Evolutionary conservation across 2,888 invertebrate species (phyloP).

Genomic region (Erebia epiphron): DNA sequence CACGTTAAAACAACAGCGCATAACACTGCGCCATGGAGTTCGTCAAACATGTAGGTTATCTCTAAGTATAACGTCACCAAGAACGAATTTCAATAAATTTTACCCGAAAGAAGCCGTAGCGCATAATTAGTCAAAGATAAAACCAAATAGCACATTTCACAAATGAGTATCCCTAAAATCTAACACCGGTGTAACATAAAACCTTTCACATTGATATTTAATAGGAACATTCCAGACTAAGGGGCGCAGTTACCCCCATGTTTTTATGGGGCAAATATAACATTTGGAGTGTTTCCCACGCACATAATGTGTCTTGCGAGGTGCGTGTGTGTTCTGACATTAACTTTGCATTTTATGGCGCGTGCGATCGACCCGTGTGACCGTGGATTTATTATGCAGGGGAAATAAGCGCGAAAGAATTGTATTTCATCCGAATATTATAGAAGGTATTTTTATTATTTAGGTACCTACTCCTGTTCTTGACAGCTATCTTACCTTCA

Average conservation of each 20-base stretch:
- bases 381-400: neutral
- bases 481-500: too few species aligned
- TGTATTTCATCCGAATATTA: too few species aligned
- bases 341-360: conserved; percentile 3
- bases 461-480: too few species aligned
- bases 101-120: neutral
- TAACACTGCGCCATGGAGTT: too few species aligned
- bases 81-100: neutral
- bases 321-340: conserved; percentile 10
- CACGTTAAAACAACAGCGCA: too few species aligned
- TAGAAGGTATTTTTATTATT: too few species aligned
- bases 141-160: neutral
- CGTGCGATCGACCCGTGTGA: neutral
- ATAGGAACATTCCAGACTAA: conserved; percentile 1
- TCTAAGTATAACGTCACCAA: too few species aligned
- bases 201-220: conserved; percentile 1
- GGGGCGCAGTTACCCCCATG: conserved; percentile 3
- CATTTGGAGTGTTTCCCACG: conserved; percentile 10
- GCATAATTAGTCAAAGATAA: neutral
- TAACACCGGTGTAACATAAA: neutral
- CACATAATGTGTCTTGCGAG: neutral
- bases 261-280: conserved; percentile 14
- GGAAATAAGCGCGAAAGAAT: too few species aligned
- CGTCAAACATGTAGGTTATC: too few species aligned
- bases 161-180: conserved; percentile 8